Percentiles rank a stretch among this genome's conserved stretches.
phyloP scores from a whole-genome alignment of 2,113 vertebrate genomes.

The Bufo bufo region DNA sequence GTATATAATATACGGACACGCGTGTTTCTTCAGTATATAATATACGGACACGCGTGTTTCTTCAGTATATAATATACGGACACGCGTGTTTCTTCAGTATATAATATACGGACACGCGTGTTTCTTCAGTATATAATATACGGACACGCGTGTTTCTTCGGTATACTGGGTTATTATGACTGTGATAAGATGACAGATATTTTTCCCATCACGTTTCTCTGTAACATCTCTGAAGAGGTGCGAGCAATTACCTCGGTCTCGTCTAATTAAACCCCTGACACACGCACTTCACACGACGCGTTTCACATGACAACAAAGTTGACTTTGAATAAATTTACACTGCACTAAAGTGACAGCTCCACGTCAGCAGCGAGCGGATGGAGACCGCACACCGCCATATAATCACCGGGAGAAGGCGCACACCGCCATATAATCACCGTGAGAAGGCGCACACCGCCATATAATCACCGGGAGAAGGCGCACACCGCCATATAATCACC shows the following conservation, averaged over 20 bases:
- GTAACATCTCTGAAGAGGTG: slow-evolving; percentile 40
- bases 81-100: neutral
- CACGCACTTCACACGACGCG: slow-evolving; percentile 35
- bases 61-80: neutral
- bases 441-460: no score
- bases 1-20: no score
- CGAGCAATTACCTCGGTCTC: slow-evolving; percentile 37
- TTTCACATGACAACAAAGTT: slow-evolving; percentile 24
- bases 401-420: neutral
- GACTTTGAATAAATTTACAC: slow-evolving; percentile 50
- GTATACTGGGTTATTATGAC: no score
- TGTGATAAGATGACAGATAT: neutral
- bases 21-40: neutral
- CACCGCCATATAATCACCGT: no score
- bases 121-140: neutral
- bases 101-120: neutral
- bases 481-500: no score
- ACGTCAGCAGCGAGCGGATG: neutral
- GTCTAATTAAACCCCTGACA: slow-evolving; percentile 56
- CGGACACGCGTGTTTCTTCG: no score
- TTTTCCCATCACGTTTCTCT: slow-evolving; percentile 20
- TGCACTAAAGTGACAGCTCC: neutral
- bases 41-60: neutral
- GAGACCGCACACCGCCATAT: neutral
- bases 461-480: no score